Conservation (phyloP, 2,113 vertebrate genomes). For the Isichthys henryi region DNA sequence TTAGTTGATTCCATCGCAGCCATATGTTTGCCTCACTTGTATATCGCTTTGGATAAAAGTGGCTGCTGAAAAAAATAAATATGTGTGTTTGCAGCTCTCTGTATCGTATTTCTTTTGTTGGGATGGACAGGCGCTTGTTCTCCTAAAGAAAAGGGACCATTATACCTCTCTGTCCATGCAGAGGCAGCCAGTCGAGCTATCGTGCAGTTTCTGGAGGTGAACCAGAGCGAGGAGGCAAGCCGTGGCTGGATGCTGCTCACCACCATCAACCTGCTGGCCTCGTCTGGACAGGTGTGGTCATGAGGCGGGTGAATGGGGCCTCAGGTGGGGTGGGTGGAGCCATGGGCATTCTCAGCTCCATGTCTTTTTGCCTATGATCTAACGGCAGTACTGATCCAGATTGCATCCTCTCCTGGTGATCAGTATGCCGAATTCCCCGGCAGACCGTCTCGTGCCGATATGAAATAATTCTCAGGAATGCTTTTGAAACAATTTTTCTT, state of each 20-base stretch:
- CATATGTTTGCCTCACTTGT: neutral
- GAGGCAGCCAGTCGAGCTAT: constrained; percentile 97
- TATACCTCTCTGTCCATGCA: constrained; percentile 34
- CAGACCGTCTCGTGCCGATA: neutral
- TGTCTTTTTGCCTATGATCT: neutral
- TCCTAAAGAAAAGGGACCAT: neutral
- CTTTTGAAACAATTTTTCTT: neutral
- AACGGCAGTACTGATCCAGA: neutral
- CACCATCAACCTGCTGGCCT: constrained; percentile 95
- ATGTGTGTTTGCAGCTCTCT: neutral
- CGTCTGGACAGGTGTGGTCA: constrained; percentile 86
- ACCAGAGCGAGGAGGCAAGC: constrained; percentile 96
- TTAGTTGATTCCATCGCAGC: neutral
- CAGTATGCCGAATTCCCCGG: neutral
- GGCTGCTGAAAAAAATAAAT: neutral
- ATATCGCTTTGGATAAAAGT: neutral
- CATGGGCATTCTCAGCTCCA: neutral
- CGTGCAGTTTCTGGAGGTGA: constrained; percentile 96
- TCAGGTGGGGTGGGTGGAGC: neutral
- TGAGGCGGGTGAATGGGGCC: neutral
- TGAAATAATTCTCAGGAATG: neutral
- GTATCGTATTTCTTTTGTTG: neutral
- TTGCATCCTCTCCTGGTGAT: neutral
- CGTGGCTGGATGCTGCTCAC: constrained; percentile 98
- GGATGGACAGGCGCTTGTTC: neutral